Base-by-base conservation (phyloP, 2,113 vertebrate genomes). In the Terrapene triunguis region DNA sequence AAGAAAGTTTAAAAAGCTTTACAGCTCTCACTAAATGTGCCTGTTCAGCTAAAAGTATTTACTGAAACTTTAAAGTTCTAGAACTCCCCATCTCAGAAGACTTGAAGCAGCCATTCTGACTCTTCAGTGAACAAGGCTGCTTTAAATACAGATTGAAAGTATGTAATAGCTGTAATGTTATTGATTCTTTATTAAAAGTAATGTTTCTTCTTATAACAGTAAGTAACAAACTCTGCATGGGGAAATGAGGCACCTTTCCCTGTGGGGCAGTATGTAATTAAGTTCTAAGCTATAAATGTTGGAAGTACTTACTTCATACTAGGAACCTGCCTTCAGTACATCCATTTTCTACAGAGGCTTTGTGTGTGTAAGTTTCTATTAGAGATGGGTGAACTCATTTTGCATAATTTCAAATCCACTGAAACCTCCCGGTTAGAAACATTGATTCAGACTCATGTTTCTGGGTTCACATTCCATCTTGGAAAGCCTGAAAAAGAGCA, bases 101-200 rank as follows among this genome's bases (percentile, higher is more conserved):
- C 84, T 89, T n/a, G 35, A 88, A 89, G 78, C 81, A 91, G 24
- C 65, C 35, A 0, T 54, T 82, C 74, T 62, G 80, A 29, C n/a
- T 92, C 83, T 88, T 95, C 59, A 62, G 83, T 53, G 93, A 95
- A 81, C 54, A 38, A n/a, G 27, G 78, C 42, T 95, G 78, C 81
- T 94, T 96, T 95, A 84, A 90, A 93, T 87, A 87, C 88, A 94
- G 78, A 55, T 62, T 59, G 90, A 96, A 96, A 96, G 93, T 81
- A 85, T 17, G 29, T 79, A 94, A 17, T 21, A 82, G 35, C 32
- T 62, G 3, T 42, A 62, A 69, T 24, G 9, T 91, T 97, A 96
- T 92, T 85, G 96, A 96, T 98, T 97, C 96, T 95, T 98, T 97
- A 96, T 97, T 97, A 90, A 62, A 94, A 92, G 51, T 94, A 94